These are phyloP conservation scores for Spheniscus humboldti DNA, from an alignment of 2,797 vertebrate species.

Conservation along the genomic window DNA sequence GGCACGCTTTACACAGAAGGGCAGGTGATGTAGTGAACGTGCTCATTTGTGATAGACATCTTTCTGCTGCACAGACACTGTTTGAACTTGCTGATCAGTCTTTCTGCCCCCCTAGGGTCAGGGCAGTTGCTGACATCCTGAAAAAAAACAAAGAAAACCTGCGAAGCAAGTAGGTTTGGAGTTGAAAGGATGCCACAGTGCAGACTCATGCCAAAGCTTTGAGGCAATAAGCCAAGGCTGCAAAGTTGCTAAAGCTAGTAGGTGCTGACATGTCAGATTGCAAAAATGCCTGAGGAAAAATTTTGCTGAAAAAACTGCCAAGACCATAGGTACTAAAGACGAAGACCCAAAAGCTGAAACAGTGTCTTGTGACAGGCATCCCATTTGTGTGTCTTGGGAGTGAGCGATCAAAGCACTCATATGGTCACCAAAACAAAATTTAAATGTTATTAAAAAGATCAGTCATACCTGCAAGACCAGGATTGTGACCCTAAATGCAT, in stretches of 20 bases:
- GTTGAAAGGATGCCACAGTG: constrained; percentile 45
- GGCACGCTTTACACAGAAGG: neutral
- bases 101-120: constrained; percentile 2
- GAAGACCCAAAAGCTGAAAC: neutral
- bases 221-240: constrained; percentile 33
- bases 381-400: neutral
- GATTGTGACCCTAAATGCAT: neutral
- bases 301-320: neutral
- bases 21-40: neutral
- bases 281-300: constrained; percentile 13
- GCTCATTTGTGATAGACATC: constrained; percentile 42
- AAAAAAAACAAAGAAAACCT: constrained; percentile 34
- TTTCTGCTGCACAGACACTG: constrained; percentile 33
- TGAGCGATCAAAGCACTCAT: neutral
- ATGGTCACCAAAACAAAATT: neutral
- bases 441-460: neutral
- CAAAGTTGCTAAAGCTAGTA: constrained; percentile 41
- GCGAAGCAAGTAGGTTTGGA: constrained; percentile 34
- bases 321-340: neutral
- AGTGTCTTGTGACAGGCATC: neutral
- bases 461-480: neutral
- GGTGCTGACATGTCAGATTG: constrained; percentile 19
- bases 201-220: constrained; percentile 44
- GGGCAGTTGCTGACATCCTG: constrained; percentile 48
- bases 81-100: constrained; percentile 44